These are phyloP conservation scores for Resseliella maxima DNA, from an alignment of 2,888 invertebrate genomes.

Conservation along the genomic window DNA sequence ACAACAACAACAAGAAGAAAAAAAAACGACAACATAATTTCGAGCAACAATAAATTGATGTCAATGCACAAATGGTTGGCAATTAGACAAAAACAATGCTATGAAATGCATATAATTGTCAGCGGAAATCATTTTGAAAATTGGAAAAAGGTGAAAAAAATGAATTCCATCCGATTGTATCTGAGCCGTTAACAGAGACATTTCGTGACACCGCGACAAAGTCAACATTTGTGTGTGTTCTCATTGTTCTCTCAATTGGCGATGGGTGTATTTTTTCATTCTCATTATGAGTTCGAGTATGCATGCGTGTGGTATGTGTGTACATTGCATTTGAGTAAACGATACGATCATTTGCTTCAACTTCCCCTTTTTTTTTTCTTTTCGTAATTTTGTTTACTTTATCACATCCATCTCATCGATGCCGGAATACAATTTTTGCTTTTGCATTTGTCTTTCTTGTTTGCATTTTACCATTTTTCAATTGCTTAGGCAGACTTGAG, in stretches of 20 bases:
- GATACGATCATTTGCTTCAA: neutral
- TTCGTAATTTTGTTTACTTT: neutral
- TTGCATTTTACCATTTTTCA: neutral
- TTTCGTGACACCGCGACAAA: neutral
- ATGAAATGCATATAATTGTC: slow-evolving; percentile 1
- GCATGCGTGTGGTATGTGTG: slow-evolving; percentile 26
- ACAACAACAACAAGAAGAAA: no score
- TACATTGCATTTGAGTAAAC: slow-evolving; percentile 4
- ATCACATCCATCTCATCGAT: slow-evolving; percentile 11
- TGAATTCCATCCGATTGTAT: neutral
- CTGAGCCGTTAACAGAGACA: neutral
- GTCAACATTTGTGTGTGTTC: neutral
- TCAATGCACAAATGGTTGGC: slow-evolving; percentile 22
- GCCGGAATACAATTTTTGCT: neutral
- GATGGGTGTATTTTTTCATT: neutral
- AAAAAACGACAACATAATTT: neutral
- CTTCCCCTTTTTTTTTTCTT: slow-evolving; percentile 4
- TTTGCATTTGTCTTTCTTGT: neutral
- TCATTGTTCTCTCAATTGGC: neutral
- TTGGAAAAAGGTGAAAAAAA: neutral
- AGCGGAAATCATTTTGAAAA: slow-evolving; percentile 24
- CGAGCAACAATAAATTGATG: slow-evolving; percentile 8
- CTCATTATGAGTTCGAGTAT: no score
- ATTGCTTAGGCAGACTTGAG: neutral
- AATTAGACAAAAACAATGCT: slow-evolving; percentile 3